Evolutionary conservation across 2,113 vertebrate genomes (phyloP).

Genomic region (Cnemophilus loriae): DNA sequence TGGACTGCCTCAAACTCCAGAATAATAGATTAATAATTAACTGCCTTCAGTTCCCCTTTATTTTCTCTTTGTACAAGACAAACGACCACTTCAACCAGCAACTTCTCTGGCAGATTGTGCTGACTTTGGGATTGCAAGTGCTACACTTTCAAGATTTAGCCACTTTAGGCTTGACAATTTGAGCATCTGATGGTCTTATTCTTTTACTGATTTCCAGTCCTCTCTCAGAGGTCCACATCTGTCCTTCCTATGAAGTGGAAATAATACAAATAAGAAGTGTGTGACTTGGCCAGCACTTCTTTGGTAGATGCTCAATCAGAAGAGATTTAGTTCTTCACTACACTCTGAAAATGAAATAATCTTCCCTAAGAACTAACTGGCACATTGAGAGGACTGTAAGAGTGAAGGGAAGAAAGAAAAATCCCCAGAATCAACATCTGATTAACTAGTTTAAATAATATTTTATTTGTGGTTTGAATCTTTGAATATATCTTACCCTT

Average conservation of each 20-base stretch:
- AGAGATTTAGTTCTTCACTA: not conserved
- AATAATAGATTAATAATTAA: not conserved
- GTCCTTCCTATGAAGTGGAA: not conserved
- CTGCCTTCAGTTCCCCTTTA: not conserved
- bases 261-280: not conserved
- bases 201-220: not conserved
- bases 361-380: not conserved
- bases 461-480: not conserved
- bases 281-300: not conserved
- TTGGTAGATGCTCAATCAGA: not conserved
- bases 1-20: not conserved
- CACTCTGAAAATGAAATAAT: not conserved
- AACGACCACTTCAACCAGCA: not conserved
- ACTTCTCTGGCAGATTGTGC: not conserved
- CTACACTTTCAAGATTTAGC: not conserved
- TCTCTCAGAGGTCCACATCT: not conserved
- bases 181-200: not conserved
- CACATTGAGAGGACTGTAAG: not conserved
- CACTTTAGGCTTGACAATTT: not conserved
- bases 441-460: slow-evolving; percentile 15
- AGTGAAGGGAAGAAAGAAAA: not conserved
- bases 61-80: not conserved
- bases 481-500: not conserved
- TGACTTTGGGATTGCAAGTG: not conserved
- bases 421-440: not conserved